phyloP scores from a whole-genome alignment of 1,140 invertebrate species.

The Pseudobourletiella spinata region DNA sequence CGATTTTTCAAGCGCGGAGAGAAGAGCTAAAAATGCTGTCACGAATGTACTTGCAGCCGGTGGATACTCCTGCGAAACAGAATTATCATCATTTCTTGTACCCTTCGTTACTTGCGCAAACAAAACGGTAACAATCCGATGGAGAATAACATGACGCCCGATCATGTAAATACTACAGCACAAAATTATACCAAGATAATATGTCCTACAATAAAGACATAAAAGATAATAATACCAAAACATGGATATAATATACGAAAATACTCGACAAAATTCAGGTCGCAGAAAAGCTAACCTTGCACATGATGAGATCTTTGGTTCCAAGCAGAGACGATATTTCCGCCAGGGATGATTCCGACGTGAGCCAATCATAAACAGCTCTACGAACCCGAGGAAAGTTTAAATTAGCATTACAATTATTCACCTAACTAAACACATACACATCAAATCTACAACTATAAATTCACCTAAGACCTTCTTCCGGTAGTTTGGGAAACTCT shows the following conservation, averaged over 20 bases:
- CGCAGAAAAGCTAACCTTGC: conserved; percentile 50
- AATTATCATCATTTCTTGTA: no score
- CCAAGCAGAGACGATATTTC: conserved; percentile 64
- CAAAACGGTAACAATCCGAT: no score
- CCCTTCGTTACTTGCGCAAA: no score
- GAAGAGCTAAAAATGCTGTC: conserved; percentile 69
- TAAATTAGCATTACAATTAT: conserved; percentile 12
- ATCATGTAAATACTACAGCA: no score
- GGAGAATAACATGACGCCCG: no score
- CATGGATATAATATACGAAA: conserved; percentile 1
- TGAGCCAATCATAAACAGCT: not conserved
- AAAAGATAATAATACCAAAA: not conserved
- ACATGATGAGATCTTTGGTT: conserved; percentile 68
- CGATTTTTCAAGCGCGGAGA: conserved; percentile 61
- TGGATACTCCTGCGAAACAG: conserved; percentile 62
- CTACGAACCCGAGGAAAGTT: conserved; percentile 14
- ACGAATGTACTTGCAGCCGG: conserved; percentile 55
- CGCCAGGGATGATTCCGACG: conserved; percentile 50
- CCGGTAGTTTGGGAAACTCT: conserved; percentile 60
- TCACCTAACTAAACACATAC: no score
- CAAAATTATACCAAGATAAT: no score
- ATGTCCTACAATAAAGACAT: no score
- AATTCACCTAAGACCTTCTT: conserved; percentile 54
- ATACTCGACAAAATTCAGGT: conserved; percentile 20
- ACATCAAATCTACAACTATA: not conserved